Evolutionary conservation across 1,140 invertebrate species (phyloP).

Genomic region (Bemisia tabaci): DNA sequence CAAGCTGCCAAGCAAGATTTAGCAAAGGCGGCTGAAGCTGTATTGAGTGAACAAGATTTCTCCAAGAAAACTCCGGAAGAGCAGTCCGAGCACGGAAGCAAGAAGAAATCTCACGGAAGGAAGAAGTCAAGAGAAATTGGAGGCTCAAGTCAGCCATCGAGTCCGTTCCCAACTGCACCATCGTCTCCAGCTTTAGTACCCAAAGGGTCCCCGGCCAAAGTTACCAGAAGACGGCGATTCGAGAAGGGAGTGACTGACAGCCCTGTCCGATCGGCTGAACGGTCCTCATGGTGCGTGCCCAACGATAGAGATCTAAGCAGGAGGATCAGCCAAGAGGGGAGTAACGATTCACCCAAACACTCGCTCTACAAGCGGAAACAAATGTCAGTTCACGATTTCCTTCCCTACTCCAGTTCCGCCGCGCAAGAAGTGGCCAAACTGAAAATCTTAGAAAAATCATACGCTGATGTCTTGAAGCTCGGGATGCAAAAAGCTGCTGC

Average conservation of each 20-base stretch:
- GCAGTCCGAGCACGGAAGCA: not conserved
- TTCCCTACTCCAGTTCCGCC: conserved; percentile 28
- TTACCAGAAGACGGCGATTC: conserved; percentile 11
- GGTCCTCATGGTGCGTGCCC: conserved; percentile 19
- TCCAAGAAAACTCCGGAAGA: not conserved
- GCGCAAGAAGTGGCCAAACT: conserved; percentile 66
- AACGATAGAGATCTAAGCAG: not conserved
- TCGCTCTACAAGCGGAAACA: not conserved
- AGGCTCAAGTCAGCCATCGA: not conserved
- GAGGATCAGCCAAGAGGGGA: not conserved
- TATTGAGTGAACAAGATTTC: not conserved
- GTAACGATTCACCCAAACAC: not conserved
- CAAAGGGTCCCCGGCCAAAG: conserved; percentile 6
- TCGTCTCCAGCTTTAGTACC: not conserved
- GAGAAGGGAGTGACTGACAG: conserved; percentile 27
- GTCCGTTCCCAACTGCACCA: not conserved
- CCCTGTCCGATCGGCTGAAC: conserved; percentile 38
- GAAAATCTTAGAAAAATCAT: conserved; percentile 63
- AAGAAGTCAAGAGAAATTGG: not conserved
- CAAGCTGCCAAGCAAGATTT: not conserved
- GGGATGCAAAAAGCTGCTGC: conserved; percentile 11
- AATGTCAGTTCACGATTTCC: not conserved
- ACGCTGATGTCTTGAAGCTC: conserved; percentile 57
- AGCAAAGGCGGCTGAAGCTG: not conserved
- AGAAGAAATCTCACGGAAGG: not conserved